These are phyloP conservation scores for Lacerta viridis DNA, from an alignment of 2,797 vertebrate species.

Conservation along the genomic window DNA sequence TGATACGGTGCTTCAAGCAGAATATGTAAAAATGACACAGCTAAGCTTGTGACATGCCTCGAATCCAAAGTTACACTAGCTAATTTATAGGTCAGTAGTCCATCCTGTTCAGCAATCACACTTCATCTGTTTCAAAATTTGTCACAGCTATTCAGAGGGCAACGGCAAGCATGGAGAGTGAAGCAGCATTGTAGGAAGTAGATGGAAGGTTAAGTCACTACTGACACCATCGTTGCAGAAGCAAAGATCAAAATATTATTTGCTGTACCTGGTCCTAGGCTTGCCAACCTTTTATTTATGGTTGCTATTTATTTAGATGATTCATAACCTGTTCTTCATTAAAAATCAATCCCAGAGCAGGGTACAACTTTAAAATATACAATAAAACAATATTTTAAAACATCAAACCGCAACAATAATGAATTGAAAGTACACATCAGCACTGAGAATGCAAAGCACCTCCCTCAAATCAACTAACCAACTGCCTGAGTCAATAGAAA, in stretches of 20 bases:
- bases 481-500: too few relatives aligned
- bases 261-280: rapidly evolving
- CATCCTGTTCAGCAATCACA: rapidly evolving
- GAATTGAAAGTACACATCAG: too few relatives aligned
- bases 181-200: neutral
- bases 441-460: too few relatives aligned
- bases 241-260: rapidly evolving
- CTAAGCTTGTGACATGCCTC: neutral
- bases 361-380: too few relatives aligned
- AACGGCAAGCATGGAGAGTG: neutral
- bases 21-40: neutral
- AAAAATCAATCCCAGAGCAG: too few relatives aligned
- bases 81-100: constrained; percentile 18
- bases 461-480: too few relatives aligned
- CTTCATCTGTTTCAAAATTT: constrained; percentile 48
- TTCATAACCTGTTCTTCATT: too few relatives aligned
- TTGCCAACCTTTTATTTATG: neutral
- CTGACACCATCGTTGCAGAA: rapidly evolving
- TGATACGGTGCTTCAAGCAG: neutral
- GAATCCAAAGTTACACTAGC: neutral
- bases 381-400: too few relatives aligned
- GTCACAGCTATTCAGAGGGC: constrained; percentile 43
- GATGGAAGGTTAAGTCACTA: neutral
- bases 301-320: too few relatives aligned
- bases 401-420: too few relatives aligned